Percentiles rank a stretch among this genome's conserved stretches.
phyloP scores from a whole-genome alignment of 53 echinoderm and acorn worm genomes.

The Glandiceps talaboti region DNA sequence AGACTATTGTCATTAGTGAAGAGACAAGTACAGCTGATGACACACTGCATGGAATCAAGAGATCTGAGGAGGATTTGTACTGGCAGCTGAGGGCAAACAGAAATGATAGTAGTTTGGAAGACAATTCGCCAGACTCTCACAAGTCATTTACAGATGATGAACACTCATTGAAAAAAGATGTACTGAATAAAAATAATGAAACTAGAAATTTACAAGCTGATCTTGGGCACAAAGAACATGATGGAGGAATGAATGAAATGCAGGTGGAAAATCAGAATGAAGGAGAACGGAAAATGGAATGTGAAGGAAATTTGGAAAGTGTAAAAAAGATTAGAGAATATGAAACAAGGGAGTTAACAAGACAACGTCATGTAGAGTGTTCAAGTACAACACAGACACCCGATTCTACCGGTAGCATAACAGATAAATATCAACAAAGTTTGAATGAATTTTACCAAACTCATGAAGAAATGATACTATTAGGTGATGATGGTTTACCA shows the following conservation, averaged over 20 bases:
- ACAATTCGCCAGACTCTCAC: neutral
- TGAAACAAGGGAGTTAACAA: neutral
- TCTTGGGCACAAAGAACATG: too few relatives aligned
- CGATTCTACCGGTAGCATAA: neutral
- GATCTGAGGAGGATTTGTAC: constrained; percentile 1
- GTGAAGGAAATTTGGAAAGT: too few relatives aligned
- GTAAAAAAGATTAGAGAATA: neutral
- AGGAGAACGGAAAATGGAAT: too few relatives aligned
- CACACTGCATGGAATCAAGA: neutral
- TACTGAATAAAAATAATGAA: too few relatives aligned
- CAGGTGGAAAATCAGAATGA: neutral
- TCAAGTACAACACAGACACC: neutral
- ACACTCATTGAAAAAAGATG: too few relatives aligned
- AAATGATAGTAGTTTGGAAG: neutral
- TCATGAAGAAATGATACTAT: neutral
- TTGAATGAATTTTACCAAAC: neutral
- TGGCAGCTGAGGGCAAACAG: neutral
- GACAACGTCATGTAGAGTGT: neutral
- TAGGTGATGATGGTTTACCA: too few relatives aligned
- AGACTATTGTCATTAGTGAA: neutral
- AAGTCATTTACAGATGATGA: neutral
- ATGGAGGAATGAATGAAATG: too few relatives aligned
- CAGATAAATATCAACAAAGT: neutral
- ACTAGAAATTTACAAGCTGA: too few relatives aligned
- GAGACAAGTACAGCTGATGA: neutral